Base-by-base conservation (phyloP, 2,113 vertebrate genomes). In the Tautogolabrus adspersus region DNA sequence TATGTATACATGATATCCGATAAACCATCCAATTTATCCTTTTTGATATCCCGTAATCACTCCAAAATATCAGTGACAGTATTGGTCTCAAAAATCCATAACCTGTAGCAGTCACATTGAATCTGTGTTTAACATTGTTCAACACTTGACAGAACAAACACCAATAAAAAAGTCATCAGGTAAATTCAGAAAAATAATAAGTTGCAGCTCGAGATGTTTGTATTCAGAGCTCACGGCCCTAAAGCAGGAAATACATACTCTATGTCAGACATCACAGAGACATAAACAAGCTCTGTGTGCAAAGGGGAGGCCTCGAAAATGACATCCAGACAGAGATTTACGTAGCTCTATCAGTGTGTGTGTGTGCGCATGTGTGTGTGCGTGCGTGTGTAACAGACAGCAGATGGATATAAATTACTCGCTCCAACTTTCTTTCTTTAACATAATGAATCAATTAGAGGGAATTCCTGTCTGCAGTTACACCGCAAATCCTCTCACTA, bases 391-490 rank as follows among this genome's bases (percentile, higher is more conserved):
- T 66, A 26, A 26, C 26, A 26, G 26, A 26, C n/a, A 66, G 51
- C 70, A 52, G 58, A 64, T 23, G 18, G 19, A 54, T 52, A 13
- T 44, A 21, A 1, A 66, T 46, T 18, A 18, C 2, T 37, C 16
- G 19, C 11, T 18, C 13, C 1, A 9, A 15, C 55, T 49, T 66
- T 62, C 55, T 49, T 61, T 62, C 49, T 18, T 15, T 10, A 23
- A 30, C 72, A 71, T 40, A 51, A 72, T 62, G 40, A 77, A 42
- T 72, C 18, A 49, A 49, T 71, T 75, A 66, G 6, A 49, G 61
- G 30, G 6, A 55, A 56, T 42, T 70, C 44, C 30, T 60, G 40
- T 42, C 40, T 42, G 40, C 54, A 22, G 30, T 23, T 8, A 51
- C 0, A 15, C n/a, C 26, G n/a, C 49, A 47, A 26, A 69, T 22